These are phyloP conservation scores for Tenthredo scrophulariae DNA, from an alignment of 2,888 invertebrate genomes.

Conservation along the genomic window DNA sequence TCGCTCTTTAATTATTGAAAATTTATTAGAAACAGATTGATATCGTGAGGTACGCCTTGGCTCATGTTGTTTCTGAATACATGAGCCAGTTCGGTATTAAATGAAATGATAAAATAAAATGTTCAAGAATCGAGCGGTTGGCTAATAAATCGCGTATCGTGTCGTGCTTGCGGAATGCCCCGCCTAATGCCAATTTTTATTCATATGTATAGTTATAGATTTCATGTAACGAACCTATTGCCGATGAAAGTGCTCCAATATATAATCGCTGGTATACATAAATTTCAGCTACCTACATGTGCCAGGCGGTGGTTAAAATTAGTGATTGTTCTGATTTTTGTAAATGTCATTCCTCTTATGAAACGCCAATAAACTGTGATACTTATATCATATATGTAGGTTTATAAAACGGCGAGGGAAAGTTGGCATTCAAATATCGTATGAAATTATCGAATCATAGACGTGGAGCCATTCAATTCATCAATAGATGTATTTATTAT, in stretches of 20 bases:
- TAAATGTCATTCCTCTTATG: neutral
- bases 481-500: neutral
- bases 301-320: neutral
- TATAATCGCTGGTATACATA: neutral
- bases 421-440: conserved; percentile 6
- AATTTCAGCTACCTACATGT: conserved; percentile 8
- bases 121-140: neutral
- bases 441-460: conserved; percentile 21
- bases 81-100: neutral
- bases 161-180: neutral
- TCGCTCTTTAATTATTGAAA: neutral
- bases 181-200: neutral
- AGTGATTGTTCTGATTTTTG: neutral
- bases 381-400: neutral
- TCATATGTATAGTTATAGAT: neutral
- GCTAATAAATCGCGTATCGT: conserved; percentile 12
- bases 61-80: neutral
- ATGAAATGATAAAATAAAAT: neutral
- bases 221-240: neutral
- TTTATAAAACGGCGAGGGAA: neutral
- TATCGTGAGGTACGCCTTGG: neutral
- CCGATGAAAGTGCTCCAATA: neutral
- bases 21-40: neutral
- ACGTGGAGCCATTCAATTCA: conserved; percentile 18
- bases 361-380: conserved; percentile 23